A percentile compares a stretch with the other conserved stretches of the same genome.
Evolutionary conservation across 2,797 vertebrate genomes (phyloP).

Genomic region (Gymnoscopelus microlampas): DNA sequence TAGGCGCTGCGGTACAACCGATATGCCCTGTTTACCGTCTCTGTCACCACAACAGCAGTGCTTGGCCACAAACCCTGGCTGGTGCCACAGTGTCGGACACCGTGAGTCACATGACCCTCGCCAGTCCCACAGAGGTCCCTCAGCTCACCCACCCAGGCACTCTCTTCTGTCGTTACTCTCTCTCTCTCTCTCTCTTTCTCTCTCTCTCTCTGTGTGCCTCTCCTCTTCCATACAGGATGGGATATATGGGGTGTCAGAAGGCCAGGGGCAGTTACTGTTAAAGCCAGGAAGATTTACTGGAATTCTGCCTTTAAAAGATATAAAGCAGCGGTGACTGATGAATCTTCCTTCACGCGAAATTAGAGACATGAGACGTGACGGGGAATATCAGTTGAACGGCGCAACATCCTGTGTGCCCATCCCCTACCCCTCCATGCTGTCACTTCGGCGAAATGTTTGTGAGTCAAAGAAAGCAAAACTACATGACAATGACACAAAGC

Average conservation of each 20-base stretch:
- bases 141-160: constrained; percentile 6
- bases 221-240: constrained; percentile 31
- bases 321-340: constrained; percentile 52
- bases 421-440: background rate
- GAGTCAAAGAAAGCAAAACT: too few relatives aligned
- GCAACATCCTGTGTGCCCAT: constrained; percentile 20
- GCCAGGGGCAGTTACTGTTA: constrained; percentile 63
- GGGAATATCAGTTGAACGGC: constrained; percentile 39
- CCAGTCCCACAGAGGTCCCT: constrained; percentile 65
- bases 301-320: constrained; percentile 68
- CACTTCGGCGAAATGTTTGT: too few relatives aligned
- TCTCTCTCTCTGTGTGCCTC: constrained; percentile 10
- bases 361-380: constrained; percentile 43
- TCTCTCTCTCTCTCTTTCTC: constrained; percentile 15
- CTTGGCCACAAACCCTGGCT: constrained; percentile 69
- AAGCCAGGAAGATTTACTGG: constrained; percentile 64
- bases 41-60: constrained; percentile 68
- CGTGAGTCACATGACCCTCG: constrained; percentile 72
- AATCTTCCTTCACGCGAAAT: constrained; percentile 46
- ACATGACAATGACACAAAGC: too few relatives aligned
- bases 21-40: constrained; percentile 67
- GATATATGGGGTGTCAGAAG: constrained; percentile 68
- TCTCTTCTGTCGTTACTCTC: constrained; percentile 1
- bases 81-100: constrained; percentile 75
- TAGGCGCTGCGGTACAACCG: constrained; percentile 57